phyloP scores from a whole-genome alignment of 2,797 vertebrate genomes.

The Hydrophis major region DNA sequence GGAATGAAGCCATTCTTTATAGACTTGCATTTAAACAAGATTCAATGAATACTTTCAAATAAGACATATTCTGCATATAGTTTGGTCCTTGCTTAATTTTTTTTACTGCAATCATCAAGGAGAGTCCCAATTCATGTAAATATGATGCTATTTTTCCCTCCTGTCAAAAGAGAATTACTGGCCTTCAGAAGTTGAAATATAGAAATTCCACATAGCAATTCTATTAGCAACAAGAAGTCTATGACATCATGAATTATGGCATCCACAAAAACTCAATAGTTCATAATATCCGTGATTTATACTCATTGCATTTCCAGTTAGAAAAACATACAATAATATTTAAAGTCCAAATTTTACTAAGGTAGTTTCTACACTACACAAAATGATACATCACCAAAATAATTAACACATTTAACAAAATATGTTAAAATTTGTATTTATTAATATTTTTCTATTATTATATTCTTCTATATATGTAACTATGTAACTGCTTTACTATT shows the following conservation, averaged over 20 bases:
- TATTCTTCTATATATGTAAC: background rate
- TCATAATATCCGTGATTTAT: background rate
- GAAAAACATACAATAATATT: background rate
- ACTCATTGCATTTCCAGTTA: background rate
- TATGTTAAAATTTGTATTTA: background rate
- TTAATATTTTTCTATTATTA: background rate
- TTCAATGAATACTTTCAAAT: conserved; percentile 15
- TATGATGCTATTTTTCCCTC: background rate
- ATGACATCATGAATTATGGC: background rate
- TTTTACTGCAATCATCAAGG: background rate
- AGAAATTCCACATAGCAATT: background rate
- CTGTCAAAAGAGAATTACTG: background rate
- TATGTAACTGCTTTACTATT: background rate
- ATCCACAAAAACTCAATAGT: background rate
- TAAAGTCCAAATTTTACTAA: background rate
- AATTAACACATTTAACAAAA: background rate
- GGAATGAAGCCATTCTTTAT: conserved; percentile 20
- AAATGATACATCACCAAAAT: background rate
- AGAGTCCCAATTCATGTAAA: background rate
- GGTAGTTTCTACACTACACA: background rate
- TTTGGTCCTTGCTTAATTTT: background rate
- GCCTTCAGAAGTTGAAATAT: background rate
- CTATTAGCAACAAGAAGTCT: background rate
- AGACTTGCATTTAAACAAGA: conserved; percentile 30
- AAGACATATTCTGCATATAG: background rate